A percentile compares a stretch with the other conserved stretches of the same genome.
These are phyloP conservation scores for Macrotrachela quadricornifera DNA, from an alignment of 1,140 invertebrate genomes.

Conservation along the genomic window DNA sequence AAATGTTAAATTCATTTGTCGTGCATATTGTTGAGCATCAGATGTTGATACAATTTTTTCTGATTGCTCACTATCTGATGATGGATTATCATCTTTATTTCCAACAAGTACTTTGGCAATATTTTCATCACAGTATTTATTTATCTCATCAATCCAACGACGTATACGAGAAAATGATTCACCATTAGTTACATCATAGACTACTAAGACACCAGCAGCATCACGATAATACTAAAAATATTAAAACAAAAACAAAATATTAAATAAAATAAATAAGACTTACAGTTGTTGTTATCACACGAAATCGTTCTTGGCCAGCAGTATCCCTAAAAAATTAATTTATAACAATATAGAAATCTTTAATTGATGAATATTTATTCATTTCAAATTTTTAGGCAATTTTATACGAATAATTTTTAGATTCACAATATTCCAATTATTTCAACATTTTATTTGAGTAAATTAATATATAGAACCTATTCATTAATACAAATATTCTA, in stretches of 20 bases:
- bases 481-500: too few relatives aligned
- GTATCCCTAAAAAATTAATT: not conserved
- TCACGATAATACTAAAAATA: constrained; percentile 70
- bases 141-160: constrained; percentile 7
- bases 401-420: too few relatives aligned
- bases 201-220: constrained; percentile 93
- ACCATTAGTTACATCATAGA: constrained; percentile 94
- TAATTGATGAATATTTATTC: too few relatives aligned
- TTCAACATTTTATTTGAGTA: too few relatives aligned
- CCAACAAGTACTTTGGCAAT: constrained; percentile 7
- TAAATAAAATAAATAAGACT: not conserved
- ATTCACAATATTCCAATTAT: too few relatives aligned
- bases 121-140: constrained; percentile 8
- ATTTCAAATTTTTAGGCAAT: too few relatives aligned
- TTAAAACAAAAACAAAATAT: not conserved
- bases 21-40: constrained; percentile 31
- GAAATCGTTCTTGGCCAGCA: constrained; percentile 6
- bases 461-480: too few relatives aligned
- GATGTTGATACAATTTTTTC: not conserved
- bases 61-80: not conserved
- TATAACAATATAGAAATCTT: not conserved
- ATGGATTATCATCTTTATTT: constrained; percentile 4
- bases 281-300: constrained; percentile 9
- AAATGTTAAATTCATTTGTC: constrained; percentile 8
- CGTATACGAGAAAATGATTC: constrained; percentile 2